Evolutionary conservation across 2,113 vertebrate genomes (phyloP).

Genomic region (Nycticryphes semicollaris): DNA sequence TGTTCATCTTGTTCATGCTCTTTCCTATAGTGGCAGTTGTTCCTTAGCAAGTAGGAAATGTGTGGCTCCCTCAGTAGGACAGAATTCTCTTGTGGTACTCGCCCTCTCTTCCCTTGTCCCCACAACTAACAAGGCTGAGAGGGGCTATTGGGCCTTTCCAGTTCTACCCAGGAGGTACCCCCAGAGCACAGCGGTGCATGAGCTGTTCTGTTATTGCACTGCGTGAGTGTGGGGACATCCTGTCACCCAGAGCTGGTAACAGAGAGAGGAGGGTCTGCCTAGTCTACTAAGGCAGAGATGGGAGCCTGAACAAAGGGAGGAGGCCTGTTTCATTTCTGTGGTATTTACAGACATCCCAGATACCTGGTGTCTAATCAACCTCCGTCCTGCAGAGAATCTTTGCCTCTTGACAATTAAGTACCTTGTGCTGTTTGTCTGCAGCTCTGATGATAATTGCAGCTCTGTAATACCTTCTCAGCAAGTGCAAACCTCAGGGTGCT

Average conservation of each 20-base stretch:
- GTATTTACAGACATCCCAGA: background rate
- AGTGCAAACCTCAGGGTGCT: background rate
- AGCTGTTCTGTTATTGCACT: background rate
- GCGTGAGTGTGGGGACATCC: background rate
- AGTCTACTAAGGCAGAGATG: background rate
- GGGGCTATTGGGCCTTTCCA: background rate
- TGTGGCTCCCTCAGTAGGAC: background rate
- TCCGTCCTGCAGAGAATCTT: background rate
- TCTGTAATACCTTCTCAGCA: background rate
- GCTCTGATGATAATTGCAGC: slow-evolving; percentile 30
- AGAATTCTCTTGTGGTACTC: background rate
- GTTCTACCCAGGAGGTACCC: background rate
- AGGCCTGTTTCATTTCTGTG: background rate
- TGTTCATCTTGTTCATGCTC: background rate
- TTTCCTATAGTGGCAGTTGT: background rate
- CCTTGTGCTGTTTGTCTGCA: background rate
- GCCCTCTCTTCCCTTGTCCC: background rate
- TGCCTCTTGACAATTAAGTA: background rate
- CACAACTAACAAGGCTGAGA: background rate
- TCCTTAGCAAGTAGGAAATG: background rate
- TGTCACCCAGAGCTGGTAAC: background rate
- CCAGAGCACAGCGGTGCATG: background rate
- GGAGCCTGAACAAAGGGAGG: background rate
- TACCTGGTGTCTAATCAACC: slow-evolving; percentile 1
- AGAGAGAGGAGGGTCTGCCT: background rate